Conservation (phyloP, 2,888 invertebrate genomes). For the Athetis lepigone region DNA sequence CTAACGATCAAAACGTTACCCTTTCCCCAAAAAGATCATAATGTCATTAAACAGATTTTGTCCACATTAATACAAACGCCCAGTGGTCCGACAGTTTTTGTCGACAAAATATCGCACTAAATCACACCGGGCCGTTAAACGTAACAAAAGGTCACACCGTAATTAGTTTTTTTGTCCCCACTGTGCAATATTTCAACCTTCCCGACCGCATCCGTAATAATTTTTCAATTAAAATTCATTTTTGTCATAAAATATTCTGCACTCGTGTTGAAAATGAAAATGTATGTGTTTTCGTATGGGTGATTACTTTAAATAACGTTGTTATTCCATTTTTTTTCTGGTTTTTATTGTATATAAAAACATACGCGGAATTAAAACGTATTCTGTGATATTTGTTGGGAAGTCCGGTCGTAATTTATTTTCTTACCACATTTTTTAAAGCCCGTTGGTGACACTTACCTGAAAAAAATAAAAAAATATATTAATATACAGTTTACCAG, state of each 20-base stretch:
- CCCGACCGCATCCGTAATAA: slow-evolving; percentile 80
- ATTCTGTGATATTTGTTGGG: background rate
- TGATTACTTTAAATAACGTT: slow-evolving; percentile 62
- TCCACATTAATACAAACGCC: slow-evolving; percentile 53
- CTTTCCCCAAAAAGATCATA: slow-evolving; percentile 46
- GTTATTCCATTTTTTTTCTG: slow-evolving; percentile 41
- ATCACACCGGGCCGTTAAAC: slow-evolving; percentile 71
- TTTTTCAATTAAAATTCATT: slow-evolving; percentile 83
- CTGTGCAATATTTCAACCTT: slow-evolving; percentile 80
- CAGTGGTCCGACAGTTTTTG: slow-evolving; percentile 52
- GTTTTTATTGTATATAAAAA: slow-evolving; percentile 42
- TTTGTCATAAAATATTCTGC: slow-evolving; percentile 69
- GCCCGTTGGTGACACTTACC: slow-evolving; percentile 40
- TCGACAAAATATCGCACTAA: slow-evolving; percentile 75
- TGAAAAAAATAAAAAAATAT: slow-evolving; percentile 24
- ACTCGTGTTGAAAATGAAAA: slow-evolving; percentile 67
- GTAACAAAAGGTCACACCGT: slow-evolving; percentile 77
- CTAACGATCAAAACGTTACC: slow-evolving; percentile 6
- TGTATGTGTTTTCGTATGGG: slow-evolving; percentile 62
- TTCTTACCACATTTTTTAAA: background rate
- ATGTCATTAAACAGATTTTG: slow-evolving; percentile 54
- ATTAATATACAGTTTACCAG: background rate
- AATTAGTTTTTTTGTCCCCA: slow-evolving; percentile 83
- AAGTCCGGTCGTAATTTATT: background rate
- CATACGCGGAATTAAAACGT: slow-evolving; percentile 2